A percentile compares a stretch with the other conserved stretches of the same genome.
phyloP scores from a whole-genome alignment of 1,140 invertebrate genomes.

The Listronotus oregonensis region DNA sequence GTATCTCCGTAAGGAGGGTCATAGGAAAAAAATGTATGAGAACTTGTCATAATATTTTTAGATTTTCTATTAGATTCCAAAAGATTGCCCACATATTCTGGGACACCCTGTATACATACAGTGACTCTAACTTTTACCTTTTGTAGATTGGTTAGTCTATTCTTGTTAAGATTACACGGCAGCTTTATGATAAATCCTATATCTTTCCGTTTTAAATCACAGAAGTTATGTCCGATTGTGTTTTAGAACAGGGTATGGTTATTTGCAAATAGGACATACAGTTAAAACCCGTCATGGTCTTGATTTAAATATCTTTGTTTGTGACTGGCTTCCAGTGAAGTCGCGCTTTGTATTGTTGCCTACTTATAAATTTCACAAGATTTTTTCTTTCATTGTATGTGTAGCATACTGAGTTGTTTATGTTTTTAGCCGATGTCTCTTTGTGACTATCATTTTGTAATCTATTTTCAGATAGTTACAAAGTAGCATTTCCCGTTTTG shows the following conservation, averaged over 20 bases:
- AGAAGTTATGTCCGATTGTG: conserved; percentile 28
- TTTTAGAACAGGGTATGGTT: conserved; percentile 21
- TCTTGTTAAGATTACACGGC: no score
- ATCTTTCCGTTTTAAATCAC: not conserved
- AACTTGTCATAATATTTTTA: no score
- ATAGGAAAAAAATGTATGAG: no score
- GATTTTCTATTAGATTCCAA: no score
- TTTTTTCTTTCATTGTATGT: conserved; percentile 11
- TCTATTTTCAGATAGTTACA: conserved; percentile 8
- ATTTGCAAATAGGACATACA: conserved; percentile 26
- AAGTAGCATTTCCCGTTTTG: conserved; percentile 4
- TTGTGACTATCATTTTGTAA: conserved; percentile 9
- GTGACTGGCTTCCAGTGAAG: conserved; percentile 12
- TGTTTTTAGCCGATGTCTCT: conserved; percentile 2
- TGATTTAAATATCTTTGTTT: conserved; percentile 29
- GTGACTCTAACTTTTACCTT: no score
- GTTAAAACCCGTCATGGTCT: conserved; percentile 22
- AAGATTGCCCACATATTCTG: no score
- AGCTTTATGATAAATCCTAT: no score
- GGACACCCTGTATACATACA: no score
- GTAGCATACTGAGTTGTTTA: conserved; percentile 8
- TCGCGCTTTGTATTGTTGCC: conserved; percentile 5
- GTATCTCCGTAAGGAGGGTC: no score
- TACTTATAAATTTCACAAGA: conserved; percentile 7
- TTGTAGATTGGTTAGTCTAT: no score